Percentiles rank a stretch among this genome's conserved stretches.
Conservation (phyloP, 2,888 invertebrate species). For the Arctia plantaginis region DNA sequence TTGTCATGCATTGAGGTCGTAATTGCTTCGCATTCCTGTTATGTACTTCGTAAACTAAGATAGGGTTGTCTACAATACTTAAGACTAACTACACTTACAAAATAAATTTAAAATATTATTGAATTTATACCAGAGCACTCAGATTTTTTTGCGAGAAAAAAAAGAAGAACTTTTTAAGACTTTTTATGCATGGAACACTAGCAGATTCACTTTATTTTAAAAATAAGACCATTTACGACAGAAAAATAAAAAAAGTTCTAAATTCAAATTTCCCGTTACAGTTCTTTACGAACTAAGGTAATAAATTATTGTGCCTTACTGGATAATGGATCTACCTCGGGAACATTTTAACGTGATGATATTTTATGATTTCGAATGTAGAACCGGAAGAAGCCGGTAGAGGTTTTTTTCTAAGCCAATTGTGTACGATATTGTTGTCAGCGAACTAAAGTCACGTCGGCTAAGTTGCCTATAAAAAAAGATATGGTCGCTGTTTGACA, state of each 20-base stretch:
- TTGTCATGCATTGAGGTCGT: background rate
- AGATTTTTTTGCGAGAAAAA: background rate
- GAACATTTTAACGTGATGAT: background rate
- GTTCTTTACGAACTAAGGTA: background rate
- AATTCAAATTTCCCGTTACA: background rate
- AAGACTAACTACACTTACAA: background rate
- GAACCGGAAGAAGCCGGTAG: background rate
- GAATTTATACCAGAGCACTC: background rate
- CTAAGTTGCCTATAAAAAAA: background rate
- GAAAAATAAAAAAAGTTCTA: background rate
- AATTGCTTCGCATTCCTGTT: background rate
- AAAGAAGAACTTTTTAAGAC: no score
- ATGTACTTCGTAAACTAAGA: background rate
- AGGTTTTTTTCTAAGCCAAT: background rate
- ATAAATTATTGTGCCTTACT: background rate
- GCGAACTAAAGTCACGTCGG: background rate
- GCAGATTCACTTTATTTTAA: background rate
- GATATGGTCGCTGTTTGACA: background rate
- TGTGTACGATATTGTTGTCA: background rate
- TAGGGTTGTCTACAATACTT: background rate
- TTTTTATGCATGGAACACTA: background rate
- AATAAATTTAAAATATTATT: background rate
- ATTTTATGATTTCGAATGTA: background rate
- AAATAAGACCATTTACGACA: background rate
- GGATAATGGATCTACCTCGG: background rate